Evolutionary conservation across 2,113 vertebrate species (phyloP).

Genomic region (Lamprologus ornatipinnis): DNA sequence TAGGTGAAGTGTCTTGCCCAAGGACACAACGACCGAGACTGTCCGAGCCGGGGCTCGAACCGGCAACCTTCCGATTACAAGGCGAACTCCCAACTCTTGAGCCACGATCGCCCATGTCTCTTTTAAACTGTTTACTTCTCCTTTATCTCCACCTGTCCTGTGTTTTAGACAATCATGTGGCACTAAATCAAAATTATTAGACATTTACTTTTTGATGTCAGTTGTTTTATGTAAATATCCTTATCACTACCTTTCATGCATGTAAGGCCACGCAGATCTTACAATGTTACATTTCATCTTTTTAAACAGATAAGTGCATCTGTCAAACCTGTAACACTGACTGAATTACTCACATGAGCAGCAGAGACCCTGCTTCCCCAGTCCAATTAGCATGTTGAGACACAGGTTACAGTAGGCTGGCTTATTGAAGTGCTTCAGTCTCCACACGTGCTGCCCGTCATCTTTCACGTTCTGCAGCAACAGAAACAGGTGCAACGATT

Average conservation of each 20-base stretch:
- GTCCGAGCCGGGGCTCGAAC: no score
- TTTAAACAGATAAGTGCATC: background rate
- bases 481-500: background rate
- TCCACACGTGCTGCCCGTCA: conserved; percentile 92
- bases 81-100: no score
- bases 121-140: no score
- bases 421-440: conserved; percentile 94
- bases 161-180: no score
- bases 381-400: conserved; percentile 90
- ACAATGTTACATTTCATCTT: background rate
- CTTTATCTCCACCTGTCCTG: no score
- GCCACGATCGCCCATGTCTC: no score
- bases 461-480: conserved; percentile 87
- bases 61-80: no score
- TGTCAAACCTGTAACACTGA: background rate
- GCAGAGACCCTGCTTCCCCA: conserved; percentile 91
- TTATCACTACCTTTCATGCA: background rate
- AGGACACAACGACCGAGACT: no score
- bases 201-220: no score
- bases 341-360: conserved; percentile 83
- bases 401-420: conserved; percentile 96
- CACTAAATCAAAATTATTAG: no score
- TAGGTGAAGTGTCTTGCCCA: no score
- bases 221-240: background rate
- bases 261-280: rapidly evolving